A percentile compares a stretch with the other conserved stretches of the same genome.
Conservation (phyloP, 2,888 invertebrate species). For the Patella depressa region DNA sequence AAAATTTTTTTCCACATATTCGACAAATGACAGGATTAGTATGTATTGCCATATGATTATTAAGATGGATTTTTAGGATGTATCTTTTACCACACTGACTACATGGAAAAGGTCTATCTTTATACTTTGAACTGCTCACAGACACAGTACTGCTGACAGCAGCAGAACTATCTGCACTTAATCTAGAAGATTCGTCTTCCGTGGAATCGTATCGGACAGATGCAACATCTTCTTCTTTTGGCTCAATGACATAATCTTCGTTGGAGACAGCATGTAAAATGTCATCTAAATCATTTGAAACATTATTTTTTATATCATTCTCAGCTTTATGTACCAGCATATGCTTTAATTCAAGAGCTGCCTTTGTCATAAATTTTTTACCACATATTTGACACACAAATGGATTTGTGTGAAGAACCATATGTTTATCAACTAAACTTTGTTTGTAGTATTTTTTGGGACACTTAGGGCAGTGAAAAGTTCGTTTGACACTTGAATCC, state of each 20-base stretch:
- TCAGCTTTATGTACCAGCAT: slow-evolving; percentile 5
- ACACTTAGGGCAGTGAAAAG: not conserved
- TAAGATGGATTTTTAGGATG: not conserved
- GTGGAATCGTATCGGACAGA: not conserved
- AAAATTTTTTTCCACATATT: not conserved
- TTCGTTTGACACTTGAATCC: no score
- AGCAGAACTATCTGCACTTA: not conserved
- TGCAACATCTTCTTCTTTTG: not conserved
- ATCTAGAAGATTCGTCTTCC: not conserved
- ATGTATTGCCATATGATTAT: not conserved
- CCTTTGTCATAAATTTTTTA: not conserved
- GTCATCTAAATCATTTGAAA: slow-evolving; percentile 6
- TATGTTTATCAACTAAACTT: not conserved
- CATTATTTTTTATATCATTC: not conserved
- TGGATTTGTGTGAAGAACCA: not conserved
- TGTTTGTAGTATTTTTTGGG: not conserved
- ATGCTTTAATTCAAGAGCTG: not conserved
- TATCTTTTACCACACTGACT: not conserved
- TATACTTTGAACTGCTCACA: no score
- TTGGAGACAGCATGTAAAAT: not conserved
- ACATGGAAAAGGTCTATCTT: not conserved
- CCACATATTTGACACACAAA: slow-evolving; percentile 5
- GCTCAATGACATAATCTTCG: not conserved
- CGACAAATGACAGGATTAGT: not conserved
- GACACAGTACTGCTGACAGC: not conserved